A percentile compares a stretch with the other conserved stretches of the same genome.
Evolutionary conservation across 2,888 invertebrate genomes (phyloP).

Genomic region (Prionchulus punctatus): DNA sequence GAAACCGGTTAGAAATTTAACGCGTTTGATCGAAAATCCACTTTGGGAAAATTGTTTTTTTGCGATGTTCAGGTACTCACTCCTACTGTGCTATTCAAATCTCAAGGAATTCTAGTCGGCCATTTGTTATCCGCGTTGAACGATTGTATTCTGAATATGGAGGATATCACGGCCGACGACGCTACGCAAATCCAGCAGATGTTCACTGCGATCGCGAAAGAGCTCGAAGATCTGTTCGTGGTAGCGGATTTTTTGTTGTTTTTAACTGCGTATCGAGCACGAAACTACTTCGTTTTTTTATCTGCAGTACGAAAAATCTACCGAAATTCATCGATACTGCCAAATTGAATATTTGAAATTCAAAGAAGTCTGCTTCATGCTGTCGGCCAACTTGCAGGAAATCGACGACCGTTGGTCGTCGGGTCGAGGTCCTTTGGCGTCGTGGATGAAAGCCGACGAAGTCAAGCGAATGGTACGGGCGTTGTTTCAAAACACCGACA

Average conservation of each 20-base stretch:
- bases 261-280: too few relatives aligned
- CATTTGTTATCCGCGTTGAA: background rate
- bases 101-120: background rate
- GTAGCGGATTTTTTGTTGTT: too few relatives aligned
- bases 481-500: conserved; percentile 8
- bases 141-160: background rate
- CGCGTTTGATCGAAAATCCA: too few relatives aligned
- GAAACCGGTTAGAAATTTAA: background rate
- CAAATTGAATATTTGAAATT: conserved; percentile 38
- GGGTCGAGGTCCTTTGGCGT: conserved; percentile 7
- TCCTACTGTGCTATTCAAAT: background rate
- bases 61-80: background rate
- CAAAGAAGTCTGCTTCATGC: conserved; percentile 58
- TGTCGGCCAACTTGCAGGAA: conserved; percentile 39
- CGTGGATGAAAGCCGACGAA: background rate
- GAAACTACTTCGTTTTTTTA: too few relatives aligned
- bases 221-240: background rate
- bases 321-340: background rate
- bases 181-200: background rate
- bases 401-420: conserved; percentile 6
- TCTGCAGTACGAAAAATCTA: background rate
- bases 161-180: conserved; percentile 7
- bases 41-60: too few relatives aligned
- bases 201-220: background rate
- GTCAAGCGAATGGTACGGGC: conserved; percentile 5